phyloP scores from a whole-genome alignment of 2,888 invertebrate species.

The Chaetogeoica ovagalla region DNA sequence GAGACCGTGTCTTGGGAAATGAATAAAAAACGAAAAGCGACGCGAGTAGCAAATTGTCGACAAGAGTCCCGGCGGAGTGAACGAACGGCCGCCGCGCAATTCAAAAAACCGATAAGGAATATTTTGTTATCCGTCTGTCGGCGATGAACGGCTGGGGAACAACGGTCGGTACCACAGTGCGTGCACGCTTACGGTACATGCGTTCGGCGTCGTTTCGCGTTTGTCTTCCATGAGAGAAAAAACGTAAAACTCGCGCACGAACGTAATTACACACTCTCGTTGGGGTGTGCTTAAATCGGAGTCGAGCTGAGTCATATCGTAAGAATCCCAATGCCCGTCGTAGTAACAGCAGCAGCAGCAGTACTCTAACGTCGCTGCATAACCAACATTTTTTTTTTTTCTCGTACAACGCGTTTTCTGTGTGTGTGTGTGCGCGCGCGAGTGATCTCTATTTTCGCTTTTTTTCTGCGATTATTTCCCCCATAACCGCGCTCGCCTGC shows the following conservation, averaged over 20 bases:
- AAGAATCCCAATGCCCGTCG: slow-evolving; percentile 47
- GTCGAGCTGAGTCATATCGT: slow-evolving; percentile 52
- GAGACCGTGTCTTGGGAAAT: no score
- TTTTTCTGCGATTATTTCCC: no score
- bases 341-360: slow-evolving; percentile 7
- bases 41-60: no score
- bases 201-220: neutral
- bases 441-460: no score
- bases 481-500: no score
- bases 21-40: no score
- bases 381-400: neutral
- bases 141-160: neutral
- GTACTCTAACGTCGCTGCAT: neutral
- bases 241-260: neutral
- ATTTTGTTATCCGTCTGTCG: neutral
- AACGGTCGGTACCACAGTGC: neutral
- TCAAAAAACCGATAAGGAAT: no score
- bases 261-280: neutral
- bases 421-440: no score
- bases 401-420: no score
- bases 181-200: neutral
- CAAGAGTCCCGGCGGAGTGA: no score
- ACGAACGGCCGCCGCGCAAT: no score
- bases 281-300: slow-evolving; percentile 49
- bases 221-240: slow-evolving; percentile 38